phyloP scores from a whole-genome alignment of 2,797 vertebrate species.

The Rhinophrynus dorsalis region DNA sequence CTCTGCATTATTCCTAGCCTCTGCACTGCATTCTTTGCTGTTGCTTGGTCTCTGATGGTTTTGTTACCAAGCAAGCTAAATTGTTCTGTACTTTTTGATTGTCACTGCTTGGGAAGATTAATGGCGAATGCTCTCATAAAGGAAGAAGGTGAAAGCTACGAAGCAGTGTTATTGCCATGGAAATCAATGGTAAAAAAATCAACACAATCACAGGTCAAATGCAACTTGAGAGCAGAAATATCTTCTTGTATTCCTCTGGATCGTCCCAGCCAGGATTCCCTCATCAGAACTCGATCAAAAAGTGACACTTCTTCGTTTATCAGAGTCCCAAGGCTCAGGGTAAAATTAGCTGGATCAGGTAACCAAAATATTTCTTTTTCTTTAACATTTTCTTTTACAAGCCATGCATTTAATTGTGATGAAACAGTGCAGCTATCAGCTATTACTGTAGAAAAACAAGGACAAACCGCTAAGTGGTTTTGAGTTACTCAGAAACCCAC shows the following conservation, averaged over 20 bases:
- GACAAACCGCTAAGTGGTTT: no score
- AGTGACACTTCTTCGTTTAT: slow-evolving; percentile 69
- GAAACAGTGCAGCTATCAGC: neutral
- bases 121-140: neutral
- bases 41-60: neutral
- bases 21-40: neutral
- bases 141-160: neutral
- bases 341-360: slow-evolving; percentile 71
- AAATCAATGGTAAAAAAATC: neutral
- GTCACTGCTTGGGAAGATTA: neutral
- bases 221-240: neutral
- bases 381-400: neutral
- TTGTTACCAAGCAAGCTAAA: neutral
- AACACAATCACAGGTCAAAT: neutral
- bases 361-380: slow-evolving; percentile 22
- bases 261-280: slow-evolving; percentile 35
- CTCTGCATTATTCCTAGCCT: neutral
- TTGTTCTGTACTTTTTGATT: neutral
- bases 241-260: neutral
- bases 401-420: neutral
- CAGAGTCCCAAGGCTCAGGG: slow-evolving; percentile 60
- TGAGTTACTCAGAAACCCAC: no score
- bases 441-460: no score
- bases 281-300: slow-evolving; percentile 69
- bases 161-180: neutral